phyloP scores from a whole-genome alignment of 53 echinoderm and acorn worm genomes.

The Echinometra lucunter region DNA sequence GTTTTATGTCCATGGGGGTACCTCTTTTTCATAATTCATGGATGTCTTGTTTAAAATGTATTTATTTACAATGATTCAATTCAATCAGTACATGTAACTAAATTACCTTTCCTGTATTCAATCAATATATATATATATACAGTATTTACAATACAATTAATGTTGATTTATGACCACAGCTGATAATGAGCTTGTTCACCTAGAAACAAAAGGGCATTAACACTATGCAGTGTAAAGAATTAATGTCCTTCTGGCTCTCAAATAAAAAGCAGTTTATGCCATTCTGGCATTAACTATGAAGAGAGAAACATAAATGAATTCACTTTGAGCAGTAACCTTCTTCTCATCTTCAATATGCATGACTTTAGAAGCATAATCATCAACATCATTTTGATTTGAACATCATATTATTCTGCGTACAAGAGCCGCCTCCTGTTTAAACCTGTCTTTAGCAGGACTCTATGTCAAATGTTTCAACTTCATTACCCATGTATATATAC shows the following conservation, averaged over 20 bases:
- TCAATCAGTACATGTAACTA: no score
- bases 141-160: neutral
- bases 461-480: no score
- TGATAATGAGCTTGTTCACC: neutral
- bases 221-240: neutral
- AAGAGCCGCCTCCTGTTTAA: no score
- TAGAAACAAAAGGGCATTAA: neutral
- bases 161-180: neutral
- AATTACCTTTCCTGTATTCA: neutral
- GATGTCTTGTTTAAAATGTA: no score
- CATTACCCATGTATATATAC: no score
- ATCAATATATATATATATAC: no score
- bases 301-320: neutral
- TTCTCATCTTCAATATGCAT: neutral
- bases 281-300: neutral
- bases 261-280: neutral
- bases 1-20: no score
- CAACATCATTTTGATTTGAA: neutral
- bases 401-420: no score
- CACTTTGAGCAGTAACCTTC: neutral
- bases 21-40: no score
- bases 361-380: neutral
- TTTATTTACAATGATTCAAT: no score
- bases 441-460: no score
- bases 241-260: neutral